These are phyloP conservation scores for Equus przewalskii DNA, from an alignment of 2,113 vertebrate genomes.

Conservation along the genomic window DNA sequence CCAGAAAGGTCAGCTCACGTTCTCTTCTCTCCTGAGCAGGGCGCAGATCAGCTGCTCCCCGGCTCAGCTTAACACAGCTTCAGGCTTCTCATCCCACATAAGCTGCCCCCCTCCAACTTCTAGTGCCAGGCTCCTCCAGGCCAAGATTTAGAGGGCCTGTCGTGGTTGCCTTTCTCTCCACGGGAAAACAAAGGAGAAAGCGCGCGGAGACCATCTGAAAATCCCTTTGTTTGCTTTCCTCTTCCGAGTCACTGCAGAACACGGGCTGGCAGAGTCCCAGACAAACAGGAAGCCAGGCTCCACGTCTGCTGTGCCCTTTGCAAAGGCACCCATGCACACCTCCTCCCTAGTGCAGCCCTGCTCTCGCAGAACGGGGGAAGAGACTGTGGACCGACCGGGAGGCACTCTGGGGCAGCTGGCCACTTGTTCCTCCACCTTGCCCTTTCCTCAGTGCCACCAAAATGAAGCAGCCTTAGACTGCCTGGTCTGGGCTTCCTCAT, in stretches of 20 bases:
- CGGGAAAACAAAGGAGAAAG: constrained; percentile 61
- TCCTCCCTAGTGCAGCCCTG: background rate
- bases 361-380: background rate
- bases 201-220: constrained; percentile 67
- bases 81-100: constrained; percentile 35
- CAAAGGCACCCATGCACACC: background rate
- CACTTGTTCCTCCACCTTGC: background rate
- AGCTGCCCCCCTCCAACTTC: background rate
- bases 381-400: rapidly evolving
- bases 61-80: constrained; percentile 15
- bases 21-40: constrained; percentile 2
- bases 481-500: background rate
- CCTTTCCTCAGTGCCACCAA: background rate
- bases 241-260: background rate
- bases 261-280: background rate
- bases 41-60: background rate
- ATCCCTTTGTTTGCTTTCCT: constrained; percentile 70
- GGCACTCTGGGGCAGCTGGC: rapidly evolving
- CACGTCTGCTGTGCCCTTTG: constrained; percentile 4
- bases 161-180: background rate
- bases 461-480: background rate
- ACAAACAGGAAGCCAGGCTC: background rate
- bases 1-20: background rate
- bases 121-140: background rate
- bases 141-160: background rate